These are phyloP conservation scores for Propithecus perrieri DNA, from an alignment of 2,797 vertebrate genomes.

Conservation along the genomic window DNA sequence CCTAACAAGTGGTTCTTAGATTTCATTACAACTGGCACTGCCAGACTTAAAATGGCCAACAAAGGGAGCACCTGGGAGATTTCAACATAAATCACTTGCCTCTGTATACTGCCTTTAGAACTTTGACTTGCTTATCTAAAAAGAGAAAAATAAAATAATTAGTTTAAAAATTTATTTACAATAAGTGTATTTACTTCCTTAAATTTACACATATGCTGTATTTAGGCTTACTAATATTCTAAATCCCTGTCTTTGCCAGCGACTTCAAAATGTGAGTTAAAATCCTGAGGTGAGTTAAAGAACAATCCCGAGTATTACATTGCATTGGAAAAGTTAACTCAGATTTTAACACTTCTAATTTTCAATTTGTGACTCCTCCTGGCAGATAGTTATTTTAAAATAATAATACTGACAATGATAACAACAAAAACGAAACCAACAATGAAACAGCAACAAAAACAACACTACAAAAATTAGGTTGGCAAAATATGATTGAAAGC, in stretches of 20 bases:
- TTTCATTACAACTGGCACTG: neutral
- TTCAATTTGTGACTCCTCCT: neutral
- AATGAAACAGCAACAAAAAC: neutral
- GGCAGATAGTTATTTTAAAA: neutral
- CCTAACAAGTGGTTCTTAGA: slow-evolving; percentile 14
- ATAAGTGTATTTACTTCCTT: neutral
- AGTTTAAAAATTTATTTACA: neutral
- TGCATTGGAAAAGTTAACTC: neutral
- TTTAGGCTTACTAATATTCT: neutral
- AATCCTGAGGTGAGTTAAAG: neutral
- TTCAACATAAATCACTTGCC: neutral
- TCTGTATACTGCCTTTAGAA: neutral
- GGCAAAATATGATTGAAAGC: neutral
- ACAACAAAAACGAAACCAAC: neutral
- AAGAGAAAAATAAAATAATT: neutral
- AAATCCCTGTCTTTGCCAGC: neutral
- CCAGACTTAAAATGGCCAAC: neutral
- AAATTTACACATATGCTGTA: neutral
- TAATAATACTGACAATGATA: neutral
- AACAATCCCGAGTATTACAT: neutral
- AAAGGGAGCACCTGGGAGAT: neutral
- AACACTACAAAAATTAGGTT: neutral
- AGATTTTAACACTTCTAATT: neutral
- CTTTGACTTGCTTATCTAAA: neutral
- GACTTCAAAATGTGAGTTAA: neutral